phyloP scores from a whole-genome alignment of 2,113 vertebrate genomes.

The Melospiza georgiana region DNA sequence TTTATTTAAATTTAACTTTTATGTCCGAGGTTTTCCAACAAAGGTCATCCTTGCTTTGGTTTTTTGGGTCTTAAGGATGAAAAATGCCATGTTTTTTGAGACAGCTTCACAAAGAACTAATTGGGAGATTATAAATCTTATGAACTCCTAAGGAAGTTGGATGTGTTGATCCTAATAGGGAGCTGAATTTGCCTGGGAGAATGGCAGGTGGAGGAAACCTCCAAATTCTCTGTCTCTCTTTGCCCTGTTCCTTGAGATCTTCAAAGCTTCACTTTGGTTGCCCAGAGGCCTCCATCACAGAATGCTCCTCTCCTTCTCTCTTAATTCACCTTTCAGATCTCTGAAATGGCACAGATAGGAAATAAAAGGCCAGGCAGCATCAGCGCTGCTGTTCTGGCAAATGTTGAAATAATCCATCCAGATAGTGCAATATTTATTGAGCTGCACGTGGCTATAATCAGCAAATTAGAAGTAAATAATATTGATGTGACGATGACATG shows the following conservation, averaged over 20 bases:
- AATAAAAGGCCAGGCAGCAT: not conserved
- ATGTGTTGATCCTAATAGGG: not conserved
- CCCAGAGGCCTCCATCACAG: not conserved
- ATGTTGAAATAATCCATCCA: not conserved
- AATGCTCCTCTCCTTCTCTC: not conserved
- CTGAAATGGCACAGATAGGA: not conserved
- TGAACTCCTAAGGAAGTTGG: not conserved
- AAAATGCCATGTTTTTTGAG: not conserved
- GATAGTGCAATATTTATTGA: not conserved
- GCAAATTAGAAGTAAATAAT: not conserved
- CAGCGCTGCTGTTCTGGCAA: not conserved
- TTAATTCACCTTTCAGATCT: not conserved
- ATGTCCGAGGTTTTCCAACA: not conserved
- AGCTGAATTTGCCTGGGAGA: not conserved
- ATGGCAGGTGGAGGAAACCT: not conserved
- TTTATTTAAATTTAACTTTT: not conserved
- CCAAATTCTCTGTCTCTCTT: not conserved
- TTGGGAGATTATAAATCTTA: not conserved
- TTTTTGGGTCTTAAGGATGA: not conserved
- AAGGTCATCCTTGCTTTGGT: not conserved
- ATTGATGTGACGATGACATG: not conserved
- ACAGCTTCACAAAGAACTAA: not conserved
- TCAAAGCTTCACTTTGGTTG: not conserved
- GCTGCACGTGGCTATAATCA: not conserved
- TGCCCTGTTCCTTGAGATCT: not conserved